Evolutionary conservation across 2,113 vertebrate genomes (phyloP).

Genomic region (Lichenostomus cassidix): DNA sequence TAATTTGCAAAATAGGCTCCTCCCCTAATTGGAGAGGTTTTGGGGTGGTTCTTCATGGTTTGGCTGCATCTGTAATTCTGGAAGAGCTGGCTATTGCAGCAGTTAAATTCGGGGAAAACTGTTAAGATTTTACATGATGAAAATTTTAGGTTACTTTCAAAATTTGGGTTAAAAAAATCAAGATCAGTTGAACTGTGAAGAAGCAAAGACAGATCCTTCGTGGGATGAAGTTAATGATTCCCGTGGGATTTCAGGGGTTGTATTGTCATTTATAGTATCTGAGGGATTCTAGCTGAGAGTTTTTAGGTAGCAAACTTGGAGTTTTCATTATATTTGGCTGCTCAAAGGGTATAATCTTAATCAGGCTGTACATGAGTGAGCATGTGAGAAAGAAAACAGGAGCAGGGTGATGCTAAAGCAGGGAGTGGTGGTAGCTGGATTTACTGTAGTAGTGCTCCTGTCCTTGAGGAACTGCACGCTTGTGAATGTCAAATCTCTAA

Average conservation of each 20-base stretch:
- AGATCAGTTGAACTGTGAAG: not conserved
- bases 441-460: not conserved
- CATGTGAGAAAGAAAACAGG: not conserved
- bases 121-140: not conserved
- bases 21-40: not conserved
- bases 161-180: not conserved
- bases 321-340: not conserved
- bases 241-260: not conserved
- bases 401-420: too few species aligned
- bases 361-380: not conserved
- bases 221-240: not conserved
- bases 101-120: not conserved
- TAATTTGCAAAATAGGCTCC: not conserved
- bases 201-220: not conserved
- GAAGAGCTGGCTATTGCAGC: not conserved
- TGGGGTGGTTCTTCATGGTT: not conserved
- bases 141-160: not conserved
- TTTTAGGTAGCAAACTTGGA: not conserved
- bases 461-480: not conserved
- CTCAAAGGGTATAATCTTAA: not conserved
- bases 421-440: not conserved
- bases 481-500: not conserved
- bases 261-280: not conserved
- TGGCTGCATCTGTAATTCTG: not conserved
- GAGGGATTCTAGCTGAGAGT: not conserved